Evolutionary conservation across 2,113 vertebrate genomes (phyloP).

Genomic region (Leuciscus idus): DNA sequence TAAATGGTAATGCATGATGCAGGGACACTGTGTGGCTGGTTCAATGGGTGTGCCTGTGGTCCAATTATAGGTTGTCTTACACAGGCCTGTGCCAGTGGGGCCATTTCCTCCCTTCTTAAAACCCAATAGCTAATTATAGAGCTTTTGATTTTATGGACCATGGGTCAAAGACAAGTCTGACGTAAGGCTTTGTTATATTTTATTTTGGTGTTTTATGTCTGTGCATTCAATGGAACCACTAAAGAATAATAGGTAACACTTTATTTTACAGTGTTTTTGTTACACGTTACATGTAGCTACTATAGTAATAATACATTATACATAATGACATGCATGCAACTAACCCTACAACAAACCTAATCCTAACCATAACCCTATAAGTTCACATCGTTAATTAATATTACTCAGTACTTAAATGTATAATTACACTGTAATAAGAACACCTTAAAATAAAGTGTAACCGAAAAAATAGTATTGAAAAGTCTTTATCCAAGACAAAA

Average conservation of each 20-base stretch:
- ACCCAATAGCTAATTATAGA: conserved; percentile 48
- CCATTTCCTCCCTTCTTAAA: conserved; percentile 32
- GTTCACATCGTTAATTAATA: too few species aligned
- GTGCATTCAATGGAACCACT: not conserved
- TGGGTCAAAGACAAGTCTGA: conserved; percentile 33
- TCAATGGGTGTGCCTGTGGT: conserved; percentile 35
- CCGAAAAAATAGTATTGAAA: not conserved
- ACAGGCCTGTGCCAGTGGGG: conserved; percentile 41
- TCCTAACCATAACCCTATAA: too few species aligned
- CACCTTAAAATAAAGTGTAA: too few species aligned
- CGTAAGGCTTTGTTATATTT: conserved; percentile 5
- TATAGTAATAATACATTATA: too few species aligned
- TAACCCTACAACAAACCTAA: too few species aligned
- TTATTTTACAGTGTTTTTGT: too few species aligned
- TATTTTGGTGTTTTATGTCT: not conserved
- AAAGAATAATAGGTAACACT: not conserved
- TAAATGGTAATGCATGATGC: conserved; percentile 40
- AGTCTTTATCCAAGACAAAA: not conserved
- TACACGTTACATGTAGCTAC: too few species aligned
- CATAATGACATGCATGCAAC: too few species aligned
- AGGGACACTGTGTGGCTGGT: conserved; percentile 31
- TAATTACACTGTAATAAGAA: too few species aligned
- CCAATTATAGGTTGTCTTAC: conserved; percentile 46
- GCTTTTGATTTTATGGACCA: conserved; percentile 42
- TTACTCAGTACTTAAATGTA: too few species aligned